phyloP scores from a whole-genome alignment of 37 sponge, comb jelly and placozoan genomes.

The Oscarella lobularis region DNA sequence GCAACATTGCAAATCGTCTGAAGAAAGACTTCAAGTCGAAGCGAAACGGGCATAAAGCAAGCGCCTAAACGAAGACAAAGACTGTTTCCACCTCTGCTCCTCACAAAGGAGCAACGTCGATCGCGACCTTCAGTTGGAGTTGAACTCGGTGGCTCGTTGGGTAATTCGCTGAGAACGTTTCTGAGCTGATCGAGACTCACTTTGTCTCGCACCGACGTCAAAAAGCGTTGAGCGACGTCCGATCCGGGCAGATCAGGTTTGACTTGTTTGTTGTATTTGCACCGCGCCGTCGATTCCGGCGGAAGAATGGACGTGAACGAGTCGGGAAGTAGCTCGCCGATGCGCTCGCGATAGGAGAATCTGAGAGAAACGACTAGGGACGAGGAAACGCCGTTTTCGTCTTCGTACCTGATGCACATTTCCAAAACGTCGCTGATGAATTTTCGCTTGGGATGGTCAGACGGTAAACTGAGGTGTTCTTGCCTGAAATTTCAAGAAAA shows the following conservation, averaged over 20 bases:
- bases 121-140: not conserved
- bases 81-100: not conserved
- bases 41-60: not conserved
- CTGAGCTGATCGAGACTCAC: not conserved
- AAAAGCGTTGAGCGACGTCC: not conserved
- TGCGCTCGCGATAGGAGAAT: slow-evolving; percentile 45
- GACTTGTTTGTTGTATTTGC: slow-evolving; percentile 29
- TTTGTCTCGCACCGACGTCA: not conserved
- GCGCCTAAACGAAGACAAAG: not conserved
- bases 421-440: slow-evolving; percentile 48
- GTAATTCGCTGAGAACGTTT: not conserved
- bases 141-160: not conserved
- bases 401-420: slow-evolving; percentile 40
- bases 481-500: not conserved
- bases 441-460: slow-evolving; percentile 21
- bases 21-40: slow-evolving; percentile 39
- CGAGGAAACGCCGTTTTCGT: no score
- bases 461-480: slow-evolving; percentile 8
- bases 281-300: slow-evolving; percentile 29
- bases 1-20: slow-evolving; percentile 75
- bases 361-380: no score
- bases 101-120: no score
- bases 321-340: slow-evolving; percentile 41
- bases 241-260: not conserved
- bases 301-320: slow-evolving; percentile 38